These are phyloP conservation scores for Galleria mellonella DNA, from an alignment of 1,140 invertebrate species.

Conservation along the genomic window DNA sequence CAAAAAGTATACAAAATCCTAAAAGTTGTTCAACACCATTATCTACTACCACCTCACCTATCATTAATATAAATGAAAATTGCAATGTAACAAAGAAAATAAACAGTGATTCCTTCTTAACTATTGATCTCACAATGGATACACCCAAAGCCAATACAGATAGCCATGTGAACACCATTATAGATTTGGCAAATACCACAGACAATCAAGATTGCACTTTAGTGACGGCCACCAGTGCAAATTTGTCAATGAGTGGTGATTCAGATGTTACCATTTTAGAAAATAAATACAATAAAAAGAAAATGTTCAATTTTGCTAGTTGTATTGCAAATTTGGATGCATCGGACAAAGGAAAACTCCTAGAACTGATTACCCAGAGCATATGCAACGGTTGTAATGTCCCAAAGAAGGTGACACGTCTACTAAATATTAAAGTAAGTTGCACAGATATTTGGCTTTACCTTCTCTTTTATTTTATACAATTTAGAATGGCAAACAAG, in stretches of 20 bases:
- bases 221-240: constrained; percentile 21
- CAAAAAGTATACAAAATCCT: constrained; percentile 13
- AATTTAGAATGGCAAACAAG: too few relatives aligned
- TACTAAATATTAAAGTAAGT: constrained; percentile 10
- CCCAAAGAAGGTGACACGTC: constrained; percentile 11
- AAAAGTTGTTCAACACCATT: constrained; percentile 37
- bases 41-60: constrained; percentile 9
- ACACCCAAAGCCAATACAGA: constrained; percentile 16
- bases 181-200: constrained; percentile 38
- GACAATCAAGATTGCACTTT: constrained; percentile 22
- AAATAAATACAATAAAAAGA: constrained; percentile 13
- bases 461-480: too few relatives aligned
- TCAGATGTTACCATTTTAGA: constrained; percentile 47
- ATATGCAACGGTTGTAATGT: constrained; percentile 42
- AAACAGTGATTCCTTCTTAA: constrained; percentile 43
- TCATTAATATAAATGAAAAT: constrained; percentile 17
- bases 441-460: not conserved
- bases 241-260: constrained; percentile 46
- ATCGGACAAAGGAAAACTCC: constrained; percentile 32
- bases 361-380: constrained; percentile 47
- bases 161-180: constrained; percentile 24
- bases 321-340: constrained; percentile 47
- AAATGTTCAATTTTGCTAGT: constrained; percentile 35
- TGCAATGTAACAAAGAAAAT: constrained; percentile 46
- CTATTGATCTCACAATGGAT: constrained; percentile 51